phyloP scores from a whole-genome alignment of 2,797 vertebrate genomes.

The Okamejei kenojei region DNA sequence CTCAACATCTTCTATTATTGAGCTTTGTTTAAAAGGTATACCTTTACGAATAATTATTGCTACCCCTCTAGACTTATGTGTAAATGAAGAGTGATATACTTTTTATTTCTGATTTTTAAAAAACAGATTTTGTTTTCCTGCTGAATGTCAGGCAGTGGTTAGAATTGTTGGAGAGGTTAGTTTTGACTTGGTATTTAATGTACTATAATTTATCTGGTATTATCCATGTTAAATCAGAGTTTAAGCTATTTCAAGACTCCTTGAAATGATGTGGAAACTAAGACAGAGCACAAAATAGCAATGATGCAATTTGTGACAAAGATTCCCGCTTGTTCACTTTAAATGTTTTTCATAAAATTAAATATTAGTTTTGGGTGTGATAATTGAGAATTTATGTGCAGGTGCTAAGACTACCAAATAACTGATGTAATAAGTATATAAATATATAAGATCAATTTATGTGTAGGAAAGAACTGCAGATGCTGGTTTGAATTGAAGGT shows the following conservation, averaged over 20 bases:
- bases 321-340: background rate
- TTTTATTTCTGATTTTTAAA: too few species aligned
- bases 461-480: too few species aligned
- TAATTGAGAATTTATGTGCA: background rate
- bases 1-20: too few species aligned
- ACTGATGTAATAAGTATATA: background rate
- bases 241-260: background rate
- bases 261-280: background rate
- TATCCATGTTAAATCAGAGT: background rate
- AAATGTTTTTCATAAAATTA: constrained; percentile 9
- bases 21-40: too few species aligned
- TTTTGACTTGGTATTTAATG: background rate
- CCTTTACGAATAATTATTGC: too few species aligned
- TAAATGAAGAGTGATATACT: too few species aligned
- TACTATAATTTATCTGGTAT: background rate
- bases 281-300: background rate
- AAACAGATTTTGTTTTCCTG: background rate
- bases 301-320: background rate
- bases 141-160: too few species aligned
- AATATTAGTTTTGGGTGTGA: too few species aligned
- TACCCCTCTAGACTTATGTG: too few species aligned
- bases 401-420: background rate
- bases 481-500: too few species aligned
- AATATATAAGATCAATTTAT: background rate
- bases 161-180: background rate